These are phyloP conservation scores for Atherinomorus stipes DNA, from an alignment of 2,113 vertebrate species.

Conservation along the genomic window DNA sequence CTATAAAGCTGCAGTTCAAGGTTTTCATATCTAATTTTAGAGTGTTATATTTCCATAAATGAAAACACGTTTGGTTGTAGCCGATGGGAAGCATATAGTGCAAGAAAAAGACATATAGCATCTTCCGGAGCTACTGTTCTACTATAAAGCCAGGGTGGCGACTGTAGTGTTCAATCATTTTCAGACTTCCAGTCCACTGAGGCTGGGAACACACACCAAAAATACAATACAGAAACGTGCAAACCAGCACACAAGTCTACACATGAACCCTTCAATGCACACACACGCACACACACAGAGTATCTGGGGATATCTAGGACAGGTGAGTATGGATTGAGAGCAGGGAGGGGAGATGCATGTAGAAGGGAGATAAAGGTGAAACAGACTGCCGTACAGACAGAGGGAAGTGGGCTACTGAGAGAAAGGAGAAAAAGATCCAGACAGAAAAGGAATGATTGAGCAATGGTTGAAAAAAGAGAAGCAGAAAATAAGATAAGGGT, in stretches of 20 bases:
- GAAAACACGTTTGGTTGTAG: conserved; percentile 12
- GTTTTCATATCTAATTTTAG: too few species aligned
- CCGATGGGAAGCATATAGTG: neutral
- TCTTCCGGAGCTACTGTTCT: conserved; percentile 13
- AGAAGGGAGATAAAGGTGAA: conserved; percentile 46
- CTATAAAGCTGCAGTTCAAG: too few species aligned
- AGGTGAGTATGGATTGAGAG: conserved; percentile 51
- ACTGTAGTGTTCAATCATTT: conserved; percentile 62
- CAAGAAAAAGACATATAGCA: conserved; percentile 26
- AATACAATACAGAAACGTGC: neutral
- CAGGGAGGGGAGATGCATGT: conserved; percentile 12
- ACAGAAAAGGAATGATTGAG: conserved; percentile 34
- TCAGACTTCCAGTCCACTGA: conserved; percentile 51
- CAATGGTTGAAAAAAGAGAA: conserved; percentile 17
- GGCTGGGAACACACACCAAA: conserved; percentile 27
- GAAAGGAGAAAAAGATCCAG: conserved; percentile 21
- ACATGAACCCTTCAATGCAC: neutral
- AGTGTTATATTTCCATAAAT: neutral
- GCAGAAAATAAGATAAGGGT: conserved; percentile 50
- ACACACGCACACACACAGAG: neutral
- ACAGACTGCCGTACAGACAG: conserved; percentile 39
- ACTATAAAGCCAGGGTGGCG: conserved; percentile 30
- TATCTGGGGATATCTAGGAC: conserved; percentile 53
- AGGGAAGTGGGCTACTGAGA: conserved; percentile 27
- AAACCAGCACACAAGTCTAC: neutral